Evolutionary conservation across 2,113 vertebrate species (phyloP), one percentile per base, ranked within the genome.

Genomic region (Dryoscopus gambensis): DNA sequence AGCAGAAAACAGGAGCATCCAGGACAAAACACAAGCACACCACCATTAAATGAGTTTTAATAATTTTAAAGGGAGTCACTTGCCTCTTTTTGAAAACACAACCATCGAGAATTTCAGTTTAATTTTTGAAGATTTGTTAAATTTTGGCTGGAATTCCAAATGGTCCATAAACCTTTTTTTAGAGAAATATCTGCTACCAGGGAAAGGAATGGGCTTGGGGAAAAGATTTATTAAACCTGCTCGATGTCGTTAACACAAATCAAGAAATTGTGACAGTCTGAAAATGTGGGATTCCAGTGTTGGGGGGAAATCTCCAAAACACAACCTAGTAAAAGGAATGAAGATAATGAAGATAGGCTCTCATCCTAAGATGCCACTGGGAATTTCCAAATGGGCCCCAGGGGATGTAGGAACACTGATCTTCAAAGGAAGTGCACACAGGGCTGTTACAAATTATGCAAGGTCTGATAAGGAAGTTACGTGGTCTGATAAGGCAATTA

Each of bases 1-100:
- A 94, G 92, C 92, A 95, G 85, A 94, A 96, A 95, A 85, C 2
- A 4, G 59, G 44, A 85, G 87, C n/a, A 70, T 77, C 73, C 63
- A 46, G 37, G 28, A 96, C 84, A 49, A 85, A 75, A 91, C 31
- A 83, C 4, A 25, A 90, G 31, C 78, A 47, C 50, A 70, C 4
- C 25, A 23, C 7, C 55, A 50, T 85, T 77, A 84, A 89, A 95
- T 62, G 22, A 53, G 6, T 46, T 39, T 80, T 67, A 47, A 7
- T 55, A 35, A 60, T 80, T 94, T 84, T 42, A 50, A 67, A 83
- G 47, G 46, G 44, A 85, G 11, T 50, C 24, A 10, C 21, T 78
- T 42, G 1, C 9, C 37, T 71, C 27, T 75, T 81, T 81, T 71
- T 59, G 18, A 92, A 87, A 81, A 39, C 42, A 84, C 5, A 70